Conservation (phyloP, 2,113 vertebrate genomes). For the Phylloscopus whistleri region DNA sequence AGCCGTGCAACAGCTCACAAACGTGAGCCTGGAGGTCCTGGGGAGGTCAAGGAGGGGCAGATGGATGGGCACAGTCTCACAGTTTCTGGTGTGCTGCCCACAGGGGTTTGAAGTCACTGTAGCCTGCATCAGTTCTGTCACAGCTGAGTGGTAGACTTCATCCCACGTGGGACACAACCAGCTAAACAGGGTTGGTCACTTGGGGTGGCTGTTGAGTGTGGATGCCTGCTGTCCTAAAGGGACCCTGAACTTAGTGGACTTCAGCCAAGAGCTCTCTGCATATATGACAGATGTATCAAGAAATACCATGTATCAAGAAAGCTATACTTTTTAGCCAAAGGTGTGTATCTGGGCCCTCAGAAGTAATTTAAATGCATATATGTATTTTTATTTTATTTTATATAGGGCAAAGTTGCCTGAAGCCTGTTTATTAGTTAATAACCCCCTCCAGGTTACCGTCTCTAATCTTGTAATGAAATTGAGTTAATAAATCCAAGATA, state of each 20-base stretch:
- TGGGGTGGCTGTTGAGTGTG: neutral
- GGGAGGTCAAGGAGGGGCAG: neutral
- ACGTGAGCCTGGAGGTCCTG: neutral
- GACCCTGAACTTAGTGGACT: neutral
- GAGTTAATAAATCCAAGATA: conserved; percentile 82
- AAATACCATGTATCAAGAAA: neutral
- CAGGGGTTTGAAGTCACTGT: neutral
- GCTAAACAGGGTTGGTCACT: neutral
- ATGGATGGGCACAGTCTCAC: neutral
- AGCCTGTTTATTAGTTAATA: conserved; percentile 73
- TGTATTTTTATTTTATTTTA: conserved; percentile 48
- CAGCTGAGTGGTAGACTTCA: neutral
- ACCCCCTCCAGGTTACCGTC: conserved; percentile 65
- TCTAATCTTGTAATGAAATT: conserved; percentile 77
- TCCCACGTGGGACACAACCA: neutral
- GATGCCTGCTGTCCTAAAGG: neutral
- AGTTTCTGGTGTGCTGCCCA: neutral
- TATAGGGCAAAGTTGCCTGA: conserved; percentile 55
- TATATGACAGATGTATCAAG: neutral
- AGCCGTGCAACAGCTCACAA: neutral
- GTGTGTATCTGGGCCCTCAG: conserved; percentile 4
- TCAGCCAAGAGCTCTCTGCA: neutral
- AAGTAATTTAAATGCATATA: conserved; percentile 58
- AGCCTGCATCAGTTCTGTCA: neutral
- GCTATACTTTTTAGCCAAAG: neutral